phyloP scores from a whole-genome alignment of 2,113 vertebrate genomes.

The Brachionichthys hirsutus region DNA sequence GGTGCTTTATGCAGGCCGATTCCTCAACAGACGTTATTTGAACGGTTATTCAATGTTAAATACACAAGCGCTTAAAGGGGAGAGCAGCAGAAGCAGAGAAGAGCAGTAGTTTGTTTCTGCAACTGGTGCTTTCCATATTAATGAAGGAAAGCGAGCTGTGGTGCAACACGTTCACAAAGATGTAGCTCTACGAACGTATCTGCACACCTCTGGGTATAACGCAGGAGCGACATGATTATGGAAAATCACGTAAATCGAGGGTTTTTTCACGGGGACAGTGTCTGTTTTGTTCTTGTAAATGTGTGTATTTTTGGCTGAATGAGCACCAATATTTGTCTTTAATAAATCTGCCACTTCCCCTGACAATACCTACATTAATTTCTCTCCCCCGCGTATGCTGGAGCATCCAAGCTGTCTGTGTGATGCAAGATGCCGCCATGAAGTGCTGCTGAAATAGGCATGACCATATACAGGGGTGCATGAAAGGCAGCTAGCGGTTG shows the following conservation, averaged over 20 bases:
- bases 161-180: conserved; percentile 1
- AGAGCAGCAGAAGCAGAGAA: conserved; percentile 17
- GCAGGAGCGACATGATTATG: conserved; percentile 1
- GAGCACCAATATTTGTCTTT: conserved; percentile 75
- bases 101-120: conserved; percentile 56
- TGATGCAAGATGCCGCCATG: too few relatives aligned
- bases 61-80: conserved; percentile 45
- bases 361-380: conserved; percentile 67
- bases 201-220: conserved; percentile 3
- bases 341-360: conserved; percentile 76
- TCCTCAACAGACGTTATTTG: conserved; percentile 68
- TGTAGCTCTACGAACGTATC: not conserved
- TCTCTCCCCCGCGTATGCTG: conserved; percentile 64
- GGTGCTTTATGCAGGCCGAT: conserved; percentile 66
- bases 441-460: too few relatives aligned
- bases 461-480: too few relatives aligned
- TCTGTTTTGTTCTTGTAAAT: conserved; percentile 59
- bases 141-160: conserved; percentile 16
- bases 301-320: conserved; percentile 65
- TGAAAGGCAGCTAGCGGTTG: too few relatives aligned
- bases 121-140: conserved; percentile 59
- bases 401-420: not conserved
- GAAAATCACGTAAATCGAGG: conserved; percentile 24
- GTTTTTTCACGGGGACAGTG: conserved; percentile 73
- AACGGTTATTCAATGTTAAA: conserved; percentile 75